These are phyloP conservation scores for Eumaeus atala DNA, from an alignment of 1,140 invertebrate species.

Conservation along the genomic window DNA sequence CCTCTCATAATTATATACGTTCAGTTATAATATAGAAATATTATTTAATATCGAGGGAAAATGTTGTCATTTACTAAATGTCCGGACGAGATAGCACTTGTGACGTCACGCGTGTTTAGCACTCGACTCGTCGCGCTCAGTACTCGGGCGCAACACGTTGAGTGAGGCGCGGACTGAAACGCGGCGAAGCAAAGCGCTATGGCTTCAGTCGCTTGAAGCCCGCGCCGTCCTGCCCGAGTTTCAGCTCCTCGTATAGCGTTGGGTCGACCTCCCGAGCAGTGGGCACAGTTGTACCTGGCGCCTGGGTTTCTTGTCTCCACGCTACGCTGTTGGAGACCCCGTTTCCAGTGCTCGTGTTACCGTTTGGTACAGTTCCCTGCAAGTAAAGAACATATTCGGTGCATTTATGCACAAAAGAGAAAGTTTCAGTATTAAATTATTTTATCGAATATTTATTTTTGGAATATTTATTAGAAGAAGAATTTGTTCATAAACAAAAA, in stretches of 20 bases:
- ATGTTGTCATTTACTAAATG: conserved; percentile 13
- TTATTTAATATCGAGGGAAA: conserved; percentile 5
- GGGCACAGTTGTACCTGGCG: conserved; percentile 40
- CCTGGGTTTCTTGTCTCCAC: conserved; percentile 75
- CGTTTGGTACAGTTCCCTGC: conserved; percentile 50
- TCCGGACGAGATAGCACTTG: conserved; percentile 16
- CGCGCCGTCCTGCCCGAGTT: conserved; percentile 84
- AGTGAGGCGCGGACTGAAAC: conserved; percentile 35
- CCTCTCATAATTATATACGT: too few species aligned
- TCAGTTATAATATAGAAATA: too few species aligned
- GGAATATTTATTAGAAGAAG: too few species aligned
- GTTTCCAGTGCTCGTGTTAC: conserved; percentile 41
- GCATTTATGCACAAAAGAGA: too few species aligned
- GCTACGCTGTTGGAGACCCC: conserved; percentile 56
- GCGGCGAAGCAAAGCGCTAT: conserved; percentile 66
- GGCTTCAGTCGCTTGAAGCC: conserved; percentile 85
- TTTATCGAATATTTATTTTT: too few species aligned
- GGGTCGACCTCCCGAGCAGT: conserved; percentile 78
- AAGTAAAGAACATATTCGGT: background rate
- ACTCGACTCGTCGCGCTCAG: conserved; percentile 32
- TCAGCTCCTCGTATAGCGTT: conserved; percentile 85
- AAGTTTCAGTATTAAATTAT: too few species aligned
- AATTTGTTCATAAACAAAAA: too few species aligned
- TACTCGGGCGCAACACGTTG: conserved; percentile 58
- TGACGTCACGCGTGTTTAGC: conserved; percentile 22